Evolutionary conservation across 2,113 vertebrate species (phyloP).

Genomic region (Podarcis raffonei): DNA sequence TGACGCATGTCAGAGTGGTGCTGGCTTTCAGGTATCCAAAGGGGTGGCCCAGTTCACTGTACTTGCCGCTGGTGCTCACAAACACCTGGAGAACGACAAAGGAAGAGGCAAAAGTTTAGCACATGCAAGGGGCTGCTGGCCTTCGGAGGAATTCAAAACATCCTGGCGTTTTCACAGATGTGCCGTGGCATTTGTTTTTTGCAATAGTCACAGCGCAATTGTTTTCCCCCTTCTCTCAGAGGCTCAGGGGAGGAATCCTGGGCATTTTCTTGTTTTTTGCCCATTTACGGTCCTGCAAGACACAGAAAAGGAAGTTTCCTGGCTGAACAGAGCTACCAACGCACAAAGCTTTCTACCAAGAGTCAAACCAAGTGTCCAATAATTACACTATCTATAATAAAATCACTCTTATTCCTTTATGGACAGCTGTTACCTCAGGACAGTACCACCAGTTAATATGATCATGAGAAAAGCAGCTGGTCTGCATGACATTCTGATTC

Average conservation of each 20-base stretch:
- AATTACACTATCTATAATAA: background rate
- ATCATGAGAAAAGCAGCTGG: background rate
- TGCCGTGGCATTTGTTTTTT: background rate
- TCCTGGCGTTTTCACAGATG: background rate
- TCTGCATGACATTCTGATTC: background rate
- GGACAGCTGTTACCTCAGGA: background rate
- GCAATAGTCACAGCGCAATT: background rate
- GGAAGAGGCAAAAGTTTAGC: background rate
- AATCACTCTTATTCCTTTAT: background rate
- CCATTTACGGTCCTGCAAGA: background rate
- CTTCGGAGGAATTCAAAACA: background rate
- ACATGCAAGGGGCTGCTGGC: no score
- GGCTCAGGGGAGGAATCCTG: background rate
- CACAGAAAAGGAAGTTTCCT: background rate
- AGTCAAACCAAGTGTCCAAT: no score
- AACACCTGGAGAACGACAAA: conserved; percentile 73
- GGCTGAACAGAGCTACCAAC: background rate
- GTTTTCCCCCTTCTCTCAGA: background rate
- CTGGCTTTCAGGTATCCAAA: conserved; percentile 88
- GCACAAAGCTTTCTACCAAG: background rate
- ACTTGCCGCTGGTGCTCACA: conserved; percentile 84
- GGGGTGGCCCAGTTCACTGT: conserved; percentile 83
- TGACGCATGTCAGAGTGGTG: conserved; percentile 85
- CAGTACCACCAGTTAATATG: background rate
- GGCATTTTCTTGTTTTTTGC: background rate